Conservation (phyloP, 1,140 invertebrate genomes). For the Hyles vespertilio region DNA sequence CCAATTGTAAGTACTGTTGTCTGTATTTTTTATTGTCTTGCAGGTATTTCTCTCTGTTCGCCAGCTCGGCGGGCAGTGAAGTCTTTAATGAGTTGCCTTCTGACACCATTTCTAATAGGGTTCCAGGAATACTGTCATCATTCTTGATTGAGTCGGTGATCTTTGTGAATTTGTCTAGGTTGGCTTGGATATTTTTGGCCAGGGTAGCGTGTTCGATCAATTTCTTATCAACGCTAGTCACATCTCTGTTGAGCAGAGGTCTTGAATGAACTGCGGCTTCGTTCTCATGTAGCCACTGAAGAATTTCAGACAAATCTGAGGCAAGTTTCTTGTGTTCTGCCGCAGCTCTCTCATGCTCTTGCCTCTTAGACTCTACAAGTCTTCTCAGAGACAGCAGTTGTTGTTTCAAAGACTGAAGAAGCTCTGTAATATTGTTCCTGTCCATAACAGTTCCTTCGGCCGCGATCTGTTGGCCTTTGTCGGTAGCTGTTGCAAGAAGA, state of each 20-base stretch:
- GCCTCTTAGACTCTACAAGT: slow-evolving; percentile 88
- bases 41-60: slow-evolving; percentile 87
- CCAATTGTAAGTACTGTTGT: slow-evolving; percentile 82
- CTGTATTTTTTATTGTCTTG: slow-evolving; percentile 87
- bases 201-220: slow-evolving; percentile 86
- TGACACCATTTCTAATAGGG: slow-evolving; percentile 87
- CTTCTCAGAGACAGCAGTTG: slow-evolving; percentile 87
- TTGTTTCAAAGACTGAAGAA: slow-evolving; percentile 90
- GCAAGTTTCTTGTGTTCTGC: slow-evolving; percentile 90
- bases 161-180: slow-evolving; percentile 82
- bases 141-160: slow-evolving; percentile 82
- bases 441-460: slow-evolving; percentile 91
- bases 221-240: slow-evolving; percentile 88
- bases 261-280: slow-evolving; percentile 89
- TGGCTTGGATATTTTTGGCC: slow-evolving; percentile 81
- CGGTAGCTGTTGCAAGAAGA: slow-evolving; percentile 87
- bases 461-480: slow-evolving; percentile 94
- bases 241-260: slow-evolving; percentile 86
- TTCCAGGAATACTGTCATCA: slow-evolving; percentile 86
- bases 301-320: slow-evolving; percentile 85
- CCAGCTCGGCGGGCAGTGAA: slow-evolving; percentile 86
- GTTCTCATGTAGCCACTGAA: slow-evolving; percentile 90
- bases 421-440: slow-evolving; percentile 90
- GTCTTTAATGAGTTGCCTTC: slow-evolving; percentile 86
- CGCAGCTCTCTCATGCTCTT: slow-evolving; percentile 91